Conservation (phyloP, 2,888 invertebrate genomes). For the Lasioglossum marginatum region DNA sequence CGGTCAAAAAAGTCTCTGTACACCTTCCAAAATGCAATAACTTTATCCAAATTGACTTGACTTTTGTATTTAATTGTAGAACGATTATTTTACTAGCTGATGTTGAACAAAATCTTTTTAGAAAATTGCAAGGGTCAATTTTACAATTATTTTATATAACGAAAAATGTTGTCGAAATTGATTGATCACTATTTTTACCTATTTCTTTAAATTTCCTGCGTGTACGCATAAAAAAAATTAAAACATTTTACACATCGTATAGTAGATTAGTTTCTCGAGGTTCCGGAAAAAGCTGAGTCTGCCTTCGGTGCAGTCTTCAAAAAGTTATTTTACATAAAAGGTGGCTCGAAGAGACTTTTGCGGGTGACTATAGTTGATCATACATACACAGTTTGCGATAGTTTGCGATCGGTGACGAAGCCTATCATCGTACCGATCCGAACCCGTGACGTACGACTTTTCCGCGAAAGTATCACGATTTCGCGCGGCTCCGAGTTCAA, state of each 20-base stretch:
- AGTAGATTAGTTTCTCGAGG: too few species aligned
- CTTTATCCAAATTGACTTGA: neutral
- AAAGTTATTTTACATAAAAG: neutral
- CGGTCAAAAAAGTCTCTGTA: neutral
- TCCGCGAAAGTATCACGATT: constrained; percentile 25
- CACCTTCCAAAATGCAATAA: neutral
- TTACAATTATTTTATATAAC: neutral
- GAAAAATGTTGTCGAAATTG: neutral
- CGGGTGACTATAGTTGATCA: neutral
- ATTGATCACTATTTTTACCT: neutral
- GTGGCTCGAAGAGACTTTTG: neutral
- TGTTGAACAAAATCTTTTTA: neutral
- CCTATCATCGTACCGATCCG: constrained; percentile 7
- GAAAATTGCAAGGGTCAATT: neutral
- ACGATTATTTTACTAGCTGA: neutral
- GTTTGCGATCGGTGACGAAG: constrained; percentile 2
- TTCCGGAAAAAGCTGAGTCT: too few species aligned
- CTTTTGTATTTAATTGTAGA: neutral
- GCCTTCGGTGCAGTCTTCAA: neutral
- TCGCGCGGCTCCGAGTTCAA: constrained; percentile 6
- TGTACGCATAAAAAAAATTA: too few species aligned
- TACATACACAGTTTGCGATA: neutral
- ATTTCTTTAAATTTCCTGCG: too few species aligned
- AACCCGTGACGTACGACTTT: neutral
- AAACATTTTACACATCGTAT: too few species aligned